Evolutionary conservation across 2,888 invertebrate genomes (phyloP).

Genomic region (Tridacna crocea): DNA sequence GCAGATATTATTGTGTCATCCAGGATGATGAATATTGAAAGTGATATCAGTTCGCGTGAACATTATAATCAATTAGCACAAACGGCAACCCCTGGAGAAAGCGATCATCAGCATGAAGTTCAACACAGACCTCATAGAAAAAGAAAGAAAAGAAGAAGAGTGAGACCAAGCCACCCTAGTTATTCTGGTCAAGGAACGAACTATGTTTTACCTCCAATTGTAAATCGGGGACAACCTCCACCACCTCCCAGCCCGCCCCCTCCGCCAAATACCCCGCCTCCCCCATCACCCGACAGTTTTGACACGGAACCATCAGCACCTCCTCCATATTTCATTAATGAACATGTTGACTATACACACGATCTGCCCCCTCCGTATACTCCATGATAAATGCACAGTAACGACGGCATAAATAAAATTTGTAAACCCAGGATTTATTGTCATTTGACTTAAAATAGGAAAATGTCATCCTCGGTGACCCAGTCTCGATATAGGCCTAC

Average conservation of each 20-base stretch:
- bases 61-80: neutral
- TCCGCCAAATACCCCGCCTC: constrained; percentile 21
- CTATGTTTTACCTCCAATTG: constrained; percentile 11
- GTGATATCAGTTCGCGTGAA: neutral
- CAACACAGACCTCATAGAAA: constrained; percentile 8
- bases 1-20: neutral
- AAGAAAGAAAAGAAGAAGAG: neutral
- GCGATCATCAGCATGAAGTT: neutral
- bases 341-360: neutral
- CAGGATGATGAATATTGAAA: neutral
- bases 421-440: neutral
- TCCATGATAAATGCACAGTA: neutral
- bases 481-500: too few relatives aligned
- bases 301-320: neutral
- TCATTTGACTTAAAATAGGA: neutral
- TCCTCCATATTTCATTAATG: constrained; percentile 13
- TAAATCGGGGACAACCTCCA: neutral
- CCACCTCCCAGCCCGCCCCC: constrained; percentile 17
- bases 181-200: neutral
- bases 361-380: constrained; percentile 15
- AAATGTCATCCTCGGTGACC: neutral
- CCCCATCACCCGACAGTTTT: neutral
- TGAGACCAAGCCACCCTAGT: neutral
- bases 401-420: neutral
- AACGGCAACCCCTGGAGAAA: neutral